phyloP scores from a whole-genome alignment of 2,888 invertebrate genomes.

The Drosophila cognata region DNA sequence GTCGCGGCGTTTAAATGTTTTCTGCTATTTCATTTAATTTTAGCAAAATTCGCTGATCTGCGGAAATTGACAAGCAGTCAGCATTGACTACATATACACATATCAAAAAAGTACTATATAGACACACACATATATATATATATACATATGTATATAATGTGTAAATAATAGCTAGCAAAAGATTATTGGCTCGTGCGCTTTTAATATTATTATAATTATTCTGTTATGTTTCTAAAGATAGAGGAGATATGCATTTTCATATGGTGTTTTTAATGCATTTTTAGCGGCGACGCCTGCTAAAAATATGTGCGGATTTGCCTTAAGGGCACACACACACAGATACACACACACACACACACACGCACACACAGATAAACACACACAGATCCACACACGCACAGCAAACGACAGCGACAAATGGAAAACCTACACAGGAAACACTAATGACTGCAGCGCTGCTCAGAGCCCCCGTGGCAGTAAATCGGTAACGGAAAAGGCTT shows the following conservation, averaged over 20 bases:
- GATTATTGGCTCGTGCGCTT: conserved; percentile 40
- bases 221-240: background rate
- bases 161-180: conserved; percentile 20
- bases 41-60: conserved; percentile 23
- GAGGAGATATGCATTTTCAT: conserved; percentile 12
- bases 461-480: conserved; percentile 29
- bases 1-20: conserved; percentile 12
- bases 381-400: conserved; percentile 22
- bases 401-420: conserved; percentile 65
- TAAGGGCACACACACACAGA: conserved; percentile 12
- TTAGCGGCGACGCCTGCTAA: conserved; percentile 49
- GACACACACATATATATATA: background rate
- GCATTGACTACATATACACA: conserved; percentile 13
- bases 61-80: conserved; percentile 34
- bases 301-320: conserved; percentile 60
- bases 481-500: conserved; percentile 45
- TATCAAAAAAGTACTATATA: background rate
- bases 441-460: conserved; percentile 68
- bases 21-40: conserved; percentile 21
- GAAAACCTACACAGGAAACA: conserved; percentile 77
- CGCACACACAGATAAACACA: conserved; percentile 17
- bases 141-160: background rate
- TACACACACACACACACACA: conserved; percentile 3
- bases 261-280: conserved; percentile 42
- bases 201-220: conserved; percentile 16